Evolutionary conservation across 2,797 vertebrate species (phyloP).

Genomic region (Eulemur albifrons): DNA sequence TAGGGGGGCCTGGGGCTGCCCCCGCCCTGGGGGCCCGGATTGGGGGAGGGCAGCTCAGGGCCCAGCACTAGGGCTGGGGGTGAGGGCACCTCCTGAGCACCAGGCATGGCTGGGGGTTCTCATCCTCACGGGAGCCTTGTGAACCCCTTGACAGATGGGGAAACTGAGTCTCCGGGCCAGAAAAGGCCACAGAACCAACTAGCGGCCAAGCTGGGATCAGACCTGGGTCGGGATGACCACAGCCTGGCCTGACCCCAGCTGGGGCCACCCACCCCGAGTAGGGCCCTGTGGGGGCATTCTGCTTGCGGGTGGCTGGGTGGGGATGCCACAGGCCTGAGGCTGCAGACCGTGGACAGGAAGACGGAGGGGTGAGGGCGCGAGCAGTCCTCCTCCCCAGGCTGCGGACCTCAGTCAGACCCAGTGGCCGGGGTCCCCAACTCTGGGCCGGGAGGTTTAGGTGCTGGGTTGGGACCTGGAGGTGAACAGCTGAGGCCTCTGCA

Average conservation of each 20-base stretch:
- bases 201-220: not conserved
- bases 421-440: not conserved
- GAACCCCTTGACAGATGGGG: not conserved
- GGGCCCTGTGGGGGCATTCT: not conserved
- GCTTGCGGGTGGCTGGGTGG: accelerated
- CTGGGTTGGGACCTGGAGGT: not conserved
- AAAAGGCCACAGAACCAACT: not conserved
- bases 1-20: not conserved
- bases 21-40: not conserved
- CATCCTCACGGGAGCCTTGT: not conserved
- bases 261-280: no score
- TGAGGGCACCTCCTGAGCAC: not conserved
- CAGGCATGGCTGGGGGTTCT: not conserved
- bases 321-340: not conserved
- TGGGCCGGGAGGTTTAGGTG: not conserved
- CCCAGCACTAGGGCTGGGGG: not conserved
- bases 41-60: not conserved
- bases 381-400: accelerated
- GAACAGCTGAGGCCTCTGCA: no score
- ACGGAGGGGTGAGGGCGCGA: accelerated
- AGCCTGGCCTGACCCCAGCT: not conserved
- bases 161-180: not conserved
- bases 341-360: not conserved
- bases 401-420: not conserved
- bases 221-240: no score